A percentile compares a stretch with the other conserved stretches of the same genome.
Conservation (phyloP, 2,797 vertebrate species). For the Spinibarbus caldwelli region DNA sequence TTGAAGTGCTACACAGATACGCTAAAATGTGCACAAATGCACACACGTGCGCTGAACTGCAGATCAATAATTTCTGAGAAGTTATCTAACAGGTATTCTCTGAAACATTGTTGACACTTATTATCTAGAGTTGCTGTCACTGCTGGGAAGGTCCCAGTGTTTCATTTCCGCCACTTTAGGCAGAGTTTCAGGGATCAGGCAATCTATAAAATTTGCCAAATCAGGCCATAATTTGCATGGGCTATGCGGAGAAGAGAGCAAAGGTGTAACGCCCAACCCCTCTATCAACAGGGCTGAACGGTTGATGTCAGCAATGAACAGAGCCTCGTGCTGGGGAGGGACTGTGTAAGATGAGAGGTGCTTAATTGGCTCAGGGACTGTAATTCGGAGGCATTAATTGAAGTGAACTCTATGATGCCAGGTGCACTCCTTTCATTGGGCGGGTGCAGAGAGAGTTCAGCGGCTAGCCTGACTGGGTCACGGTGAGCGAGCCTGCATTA, state of each 20-base stretch:
- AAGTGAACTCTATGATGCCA: slow-evolving; percentile 78
- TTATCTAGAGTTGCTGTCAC: neutral
- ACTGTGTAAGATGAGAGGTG: slow-evolving; percentile 81
- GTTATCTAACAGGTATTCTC: slow-evolving; percentile 75
- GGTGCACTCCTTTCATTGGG: slow-evolving; percentile 74
- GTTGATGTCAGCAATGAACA: slow-evolving; percentile 64
- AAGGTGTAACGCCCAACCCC: slow-evolving; percentile 44
- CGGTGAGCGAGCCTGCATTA: slow-evolving; percentile 19
- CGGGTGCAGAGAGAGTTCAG: slow-evolving; percentile 70
- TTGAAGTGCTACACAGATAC: slow-evolving; percentile 59
- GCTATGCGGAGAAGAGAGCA: slow-evolving; percentile 40
- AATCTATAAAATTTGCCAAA: slow-evolving; percentile 50
- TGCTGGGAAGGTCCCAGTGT: neutral
- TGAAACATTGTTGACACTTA: neutral
- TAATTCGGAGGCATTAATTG: slow-evolving; percentile 81
- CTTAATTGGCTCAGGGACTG: slow-evolving; percentile 82
- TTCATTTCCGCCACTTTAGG: slow-evolving; percentile 14
- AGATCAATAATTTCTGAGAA: slow-evolving; percentile 67
- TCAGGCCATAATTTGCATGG: slow-evolving; percentile 42
- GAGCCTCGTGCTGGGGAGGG: slow-evolving; percentile 68
- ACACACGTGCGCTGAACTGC: slow-evolving; percentile 36
- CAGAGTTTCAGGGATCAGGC: slow-evolving; percentile 33
- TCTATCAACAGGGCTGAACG: slow-evolving; percentile 18
- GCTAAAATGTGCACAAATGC: slow-evolving; percentile 54
- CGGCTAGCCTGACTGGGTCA: slow-evolving; percentile 62